Evolutionary conservation across 2,888 invertebrate species (phyloP).

Genomic region (Lasioglossum marginatum): DNA sequence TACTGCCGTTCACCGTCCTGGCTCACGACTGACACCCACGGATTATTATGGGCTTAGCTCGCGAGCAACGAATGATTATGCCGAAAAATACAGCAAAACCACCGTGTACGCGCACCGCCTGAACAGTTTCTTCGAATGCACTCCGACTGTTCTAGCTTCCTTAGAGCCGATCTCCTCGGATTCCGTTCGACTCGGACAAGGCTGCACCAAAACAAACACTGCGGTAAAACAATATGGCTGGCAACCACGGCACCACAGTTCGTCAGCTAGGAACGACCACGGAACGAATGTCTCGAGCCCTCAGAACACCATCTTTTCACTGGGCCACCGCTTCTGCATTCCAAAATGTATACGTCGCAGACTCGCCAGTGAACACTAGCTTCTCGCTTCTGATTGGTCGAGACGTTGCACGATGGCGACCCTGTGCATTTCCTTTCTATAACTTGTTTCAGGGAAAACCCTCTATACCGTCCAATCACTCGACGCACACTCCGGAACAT

Average conservation of each 20-base stretch:
- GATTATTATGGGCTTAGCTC: slow-evolving; percentile 47
- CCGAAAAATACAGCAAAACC: slow-evolving; percentile 62
- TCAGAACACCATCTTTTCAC: slow-evolving; percentile 74
- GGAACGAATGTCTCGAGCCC: slow-evolving; percentile 71
- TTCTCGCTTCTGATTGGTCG: slow-evolving; percentile 49
- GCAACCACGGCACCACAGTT: slow-evolving; percentile 73
- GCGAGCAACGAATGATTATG: slow-evolving; percentile 52
- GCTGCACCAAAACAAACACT: slow-evolving; percentile 83
- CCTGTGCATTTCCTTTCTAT: slow-evolving; percentile 58
- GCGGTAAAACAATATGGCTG: slow-evolving; percentile 83
- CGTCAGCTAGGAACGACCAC: slow-evolving; percentile 73
- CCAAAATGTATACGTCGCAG: slow-evolving; percentile 64
- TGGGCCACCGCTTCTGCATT: slow-evolving; percentile 59
- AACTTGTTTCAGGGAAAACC: neutral
- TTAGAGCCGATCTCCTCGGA: slow-evolving; percentile 66
- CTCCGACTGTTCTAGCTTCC: slow-evolving; percentile 39
- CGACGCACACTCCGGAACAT: neutral
- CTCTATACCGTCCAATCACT: neutral
- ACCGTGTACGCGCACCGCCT: slow-evolving; percentile 61
- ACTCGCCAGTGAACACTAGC: slow-evolving; percentile 32
- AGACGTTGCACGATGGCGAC: slow-evolving; percentile 41
- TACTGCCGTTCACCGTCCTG: slow-evolving; percentile 84
- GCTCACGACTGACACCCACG: slow-evolving; percentile 68
- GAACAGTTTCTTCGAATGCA: slow-evolving; percentile 35
- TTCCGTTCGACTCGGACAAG: slow-evolving; percentile 59